phyloP scores from a whole-genome alignment of 2,113 vertebrate species.

The Antechinus flavipes region DNA sequence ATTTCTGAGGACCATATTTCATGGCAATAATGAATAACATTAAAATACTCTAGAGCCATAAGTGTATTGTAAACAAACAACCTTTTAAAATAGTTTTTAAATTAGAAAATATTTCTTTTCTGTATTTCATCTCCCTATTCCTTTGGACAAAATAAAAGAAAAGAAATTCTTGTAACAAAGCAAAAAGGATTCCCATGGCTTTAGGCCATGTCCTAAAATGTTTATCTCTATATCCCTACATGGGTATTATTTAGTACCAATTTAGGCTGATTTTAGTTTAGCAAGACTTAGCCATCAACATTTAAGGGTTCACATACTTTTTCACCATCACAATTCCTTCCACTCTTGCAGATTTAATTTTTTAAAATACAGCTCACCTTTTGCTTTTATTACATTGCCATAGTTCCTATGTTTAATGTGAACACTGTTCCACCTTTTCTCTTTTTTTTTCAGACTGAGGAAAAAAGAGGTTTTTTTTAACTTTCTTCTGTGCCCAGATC shows the following conservation, averaged over 20 bases:
- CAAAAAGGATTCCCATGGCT: background rate
- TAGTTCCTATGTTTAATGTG: background rate
- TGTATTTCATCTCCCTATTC: background rate
- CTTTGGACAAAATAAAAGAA: background rate
- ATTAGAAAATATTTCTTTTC: background rate
- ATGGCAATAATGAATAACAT: background rate
- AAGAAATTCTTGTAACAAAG: background rate
- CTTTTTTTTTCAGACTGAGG: background rate
- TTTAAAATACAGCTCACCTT: background rate
- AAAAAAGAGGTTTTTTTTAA: background rate
- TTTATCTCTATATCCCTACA: background rate
- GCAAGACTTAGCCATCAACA: background rate
- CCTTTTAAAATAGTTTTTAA: background rate
- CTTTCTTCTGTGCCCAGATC: background rate
- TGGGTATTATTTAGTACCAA: background rate
- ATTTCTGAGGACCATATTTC: slow-evolving; percentile 15
- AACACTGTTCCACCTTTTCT: background rate
- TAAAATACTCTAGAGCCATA: background rate
- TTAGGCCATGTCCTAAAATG: background rate
- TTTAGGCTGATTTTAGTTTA: background rate
- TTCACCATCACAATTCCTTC: background rate
- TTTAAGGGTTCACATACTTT: background rate
- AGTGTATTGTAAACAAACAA: slow-evolving; percentile 23
- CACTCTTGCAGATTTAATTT: background rate
- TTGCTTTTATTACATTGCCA: background rate